A percentile compares a stretch with the other conserved stretches of the same genome.
phyloP scores from a whole-genome alignment of 1,140 invertebrate species.

The Trichomalopsis sarcophagae region DNA sequence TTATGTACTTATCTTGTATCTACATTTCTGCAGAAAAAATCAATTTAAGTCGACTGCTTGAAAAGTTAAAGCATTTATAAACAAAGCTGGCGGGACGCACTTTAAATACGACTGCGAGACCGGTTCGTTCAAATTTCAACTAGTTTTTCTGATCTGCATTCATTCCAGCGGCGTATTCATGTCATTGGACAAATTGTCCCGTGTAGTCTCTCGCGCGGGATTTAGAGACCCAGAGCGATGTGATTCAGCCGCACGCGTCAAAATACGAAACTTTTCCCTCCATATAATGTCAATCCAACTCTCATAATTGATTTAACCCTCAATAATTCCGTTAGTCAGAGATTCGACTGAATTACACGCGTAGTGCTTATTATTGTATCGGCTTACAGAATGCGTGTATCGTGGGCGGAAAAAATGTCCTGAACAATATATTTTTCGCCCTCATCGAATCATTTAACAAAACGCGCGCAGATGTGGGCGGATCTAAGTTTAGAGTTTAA shows the following conservation, averaged over 20 bases:
- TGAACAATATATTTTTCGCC: neutral
- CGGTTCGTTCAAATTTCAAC: too few species aligned
- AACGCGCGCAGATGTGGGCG: neutral
- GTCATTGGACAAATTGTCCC: neutral
- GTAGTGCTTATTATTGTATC: neutral
- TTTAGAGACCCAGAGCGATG: neutral
- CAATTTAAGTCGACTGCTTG: too few species aligned
- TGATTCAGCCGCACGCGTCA: neutral
- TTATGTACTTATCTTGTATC: too few species aligned
- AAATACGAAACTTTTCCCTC: neutral
- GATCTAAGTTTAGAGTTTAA: slow-evolving; percentile 1
- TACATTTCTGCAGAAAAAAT: too few species aligned
- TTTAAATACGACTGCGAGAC: too few species aligned
- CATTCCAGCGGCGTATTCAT: neutral
- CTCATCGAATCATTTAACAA: neutral
- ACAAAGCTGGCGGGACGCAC: too few species aligned
- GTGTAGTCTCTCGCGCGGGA: neutral
- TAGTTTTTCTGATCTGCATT: neutral
- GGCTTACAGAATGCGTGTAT: neutral
- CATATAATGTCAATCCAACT: neutral
- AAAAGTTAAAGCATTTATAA: too few species aligned
- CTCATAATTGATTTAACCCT: slow-evolving; percentile 10
- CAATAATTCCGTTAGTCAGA: slow-evolving; percentile 27
- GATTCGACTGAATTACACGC: slow-evolving; percentile 7
- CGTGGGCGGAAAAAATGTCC: neutral